A percentile compares a stretch with the other conserved stretches of the same genome.
Evolutionary conservation across 2,113 vertebrate genomes (phyloP).

Genomic region (Semicossyphus pulcher): DNA sequence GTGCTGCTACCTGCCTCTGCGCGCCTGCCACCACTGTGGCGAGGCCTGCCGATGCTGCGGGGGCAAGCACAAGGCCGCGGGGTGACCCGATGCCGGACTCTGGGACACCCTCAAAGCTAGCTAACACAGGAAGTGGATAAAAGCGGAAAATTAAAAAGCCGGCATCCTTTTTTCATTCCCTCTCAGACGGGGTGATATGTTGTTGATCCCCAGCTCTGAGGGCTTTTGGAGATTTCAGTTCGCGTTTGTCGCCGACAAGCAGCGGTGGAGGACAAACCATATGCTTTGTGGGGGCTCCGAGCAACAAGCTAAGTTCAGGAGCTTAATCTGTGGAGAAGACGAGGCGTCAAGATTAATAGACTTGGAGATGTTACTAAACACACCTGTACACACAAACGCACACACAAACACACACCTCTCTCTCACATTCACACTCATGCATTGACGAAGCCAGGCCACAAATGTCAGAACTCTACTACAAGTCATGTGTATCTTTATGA

Average conservation of each 20-base stretch:
- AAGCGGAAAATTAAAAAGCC: slow-evolving; percentile 78
- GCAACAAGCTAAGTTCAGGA: slow-evolving; percentile 76
- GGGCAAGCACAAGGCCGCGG: slow-evolving; percentile 98
- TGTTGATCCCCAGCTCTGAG: slow-evolving; percentile 84
- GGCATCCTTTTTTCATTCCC: slow-evolving; percentile 86
- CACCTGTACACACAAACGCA: slow-evolving; percentile 64
- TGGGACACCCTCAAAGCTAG: slow-evolving; percentile 76
- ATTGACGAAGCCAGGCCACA: slow-evolving; percentile 81
- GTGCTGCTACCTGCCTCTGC: slow-evolving; percentile 98
- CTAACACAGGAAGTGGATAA: slow-evolving; percentile 79
- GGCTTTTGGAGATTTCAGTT: slow-evolving; percentile 92
- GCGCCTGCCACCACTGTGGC: slow-evolving; percentile 96
- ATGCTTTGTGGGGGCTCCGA: slow-evolving; percentile 78
- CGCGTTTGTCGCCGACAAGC: slow-evolving; percentile 84
- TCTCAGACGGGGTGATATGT: slow-evolving; percentile 75
- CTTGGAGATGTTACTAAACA: slow-evolving; percentile 86
- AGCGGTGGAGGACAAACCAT: slow-evolving; percentile 86
- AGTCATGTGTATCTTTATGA: slow-evolving; percentile 86
- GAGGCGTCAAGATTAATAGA: slow-evolving; percentile 85
- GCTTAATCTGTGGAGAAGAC: slow-evolving; percentile 76
- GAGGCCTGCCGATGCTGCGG: slow-evolving; percentile 98
- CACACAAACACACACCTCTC: slow-evolving; percentile 38
- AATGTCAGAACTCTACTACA: slow-evolving; percentile 84
- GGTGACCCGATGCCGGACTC: slow-evolving; percentile 84
- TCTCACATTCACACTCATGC: slow-evolving; percentile 49